Base-by-base conservation (phyloP, 2,888 invertebrate genomes). In the Thyatira batis region DNA sequence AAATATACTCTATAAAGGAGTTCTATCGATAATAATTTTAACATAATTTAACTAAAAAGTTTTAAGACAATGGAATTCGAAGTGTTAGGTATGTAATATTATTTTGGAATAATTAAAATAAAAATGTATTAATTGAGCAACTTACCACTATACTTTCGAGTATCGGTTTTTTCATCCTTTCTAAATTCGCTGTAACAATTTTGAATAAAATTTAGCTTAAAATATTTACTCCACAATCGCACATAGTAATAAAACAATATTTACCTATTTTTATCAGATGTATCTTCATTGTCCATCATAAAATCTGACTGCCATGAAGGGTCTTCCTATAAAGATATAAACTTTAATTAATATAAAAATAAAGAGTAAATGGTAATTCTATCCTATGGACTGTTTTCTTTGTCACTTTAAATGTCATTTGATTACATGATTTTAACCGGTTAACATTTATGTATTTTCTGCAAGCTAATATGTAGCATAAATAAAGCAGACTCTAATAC, bases 281-380 rank as follows among this genome's bases (percentile, higher is more conserved):
- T 59, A 1, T 87, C 88, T 61, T 85, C 87, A 27, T 60, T 72
- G 23, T 91, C 89, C 82, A 89, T 77, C 89, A 91, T 90, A 61
- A 77, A 88, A 57, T 89, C 89, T 0, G 87, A 77, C 67, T 91
- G 91, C 91, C 91, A 91, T 0, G 86, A 82, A 0, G 89, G 87
- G 52, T 89, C 89, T 45, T 89, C 89, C 89, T 89, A 53, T 0
- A 71, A 73, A 52, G 56, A 25, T 51, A 49, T 30, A 54, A 53
- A 27, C 20, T n/a, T n/a, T 44, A 43, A 48, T 11, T 48, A 49
- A 6, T 66, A 70, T 69, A 74, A 87, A 33, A 85, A 78, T 1
- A 84, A 82, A 0, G 10, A n/a, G 8, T 10, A 11, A 11, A 9
- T 33, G 10, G 11, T 13, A 11, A 33, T 33, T 9, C n/a, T n/a